These are phyloP conservation scores for Fundulus diaphanus DNA, from an alignment of 2,797 vertebrate genomes.

Conservation along the genomic window DNA sequence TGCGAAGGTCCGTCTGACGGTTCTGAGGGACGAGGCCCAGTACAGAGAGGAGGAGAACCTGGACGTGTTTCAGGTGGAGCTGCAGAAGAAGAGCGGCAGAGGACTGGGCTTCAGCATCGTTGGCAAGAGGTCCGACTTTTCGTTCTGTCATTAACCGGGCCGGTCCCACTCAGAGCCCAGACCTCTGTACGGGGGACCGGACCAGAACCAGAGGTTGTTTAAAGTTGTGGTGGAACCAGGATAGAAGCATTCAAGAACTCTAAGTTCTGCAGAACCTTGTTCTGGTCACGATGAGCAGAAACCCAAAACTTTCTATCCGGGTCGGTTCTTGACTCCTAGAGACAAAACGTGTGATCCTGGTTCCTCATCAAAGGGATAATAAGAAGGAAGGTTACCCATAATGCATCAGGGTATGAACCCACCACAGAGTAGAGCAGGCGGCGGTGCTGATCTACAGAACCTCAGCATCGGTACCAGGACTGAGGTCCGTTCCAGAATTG, in stretches of 20 bases:
- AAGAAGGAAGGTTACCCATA: too few relatives aligned
- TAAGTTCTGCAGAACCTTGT: too few relatives aligned
- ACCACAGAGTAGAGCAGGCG: too few relatives aligned
- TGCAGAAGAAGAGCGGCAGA: slow-evolving; percentile 90
- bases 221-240: too few relatives aligned
- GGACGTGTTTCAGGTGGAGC: slow-evolving; percentile 87
- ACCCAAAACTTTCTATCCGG: too few relatives aligned
- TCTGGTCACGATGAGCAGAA: too few relatives aligned
- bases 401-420: too few relatives aligned
- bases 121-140: slow-evolving; percentile 58
- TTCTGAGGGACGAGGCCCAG: slow-evolving; percentile 89
- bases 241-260: too few relatives aligned
- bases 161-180: neutral
- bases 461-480: neutral
- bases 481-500: neutral
- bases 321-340: too few relatives aligned
- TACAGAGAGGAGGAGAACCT: slow-evolving; percentile 92
- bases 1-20: slow-evolving; percentile 86
- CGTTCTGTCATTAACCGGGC: neutral
- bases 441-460: too few relatives aligned
- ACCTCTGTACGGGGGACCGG: neutral
- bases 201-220: neutral
- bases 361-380: too few relatives aligned
- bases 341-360: too few relatives aligned
- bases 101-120: slow-evolving; percentile 93